phyloP scores from a whole-genome alignment of 2,797 vertebrate species.

The Lemur catta region DNA sequence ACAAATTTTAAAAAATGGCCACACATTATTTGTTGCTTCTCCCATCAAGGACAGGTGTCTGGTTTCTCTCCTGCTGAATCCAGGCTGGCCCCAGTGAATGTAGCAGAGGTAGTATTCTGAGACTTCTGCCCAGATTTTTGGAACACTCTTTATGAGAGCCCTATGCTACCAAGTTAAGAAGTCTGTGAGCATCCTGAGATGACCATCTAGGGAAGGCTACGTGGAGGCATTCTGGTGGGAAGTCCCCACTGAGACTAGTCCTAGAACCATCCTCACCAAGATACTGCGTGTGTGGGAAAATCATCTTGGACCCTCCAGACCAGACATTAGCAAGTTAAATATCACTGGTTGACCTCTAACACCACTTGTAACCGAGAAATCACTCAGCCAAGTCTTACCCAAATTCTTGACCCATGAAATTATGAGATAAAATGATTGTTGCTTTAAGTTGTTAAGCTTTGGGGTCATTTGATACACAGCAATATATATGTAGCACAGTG shows the following conservation, averaged over 20 bases:
- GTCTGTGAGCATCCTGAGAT: not conserved
- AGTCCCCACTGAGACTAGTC: too few relatives aligned
- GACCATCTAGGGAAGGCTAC: not conserved
- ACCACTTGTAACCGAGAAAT: not conserved
- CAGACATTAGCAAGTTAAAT: not conserved
- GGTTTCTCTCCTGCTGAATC: not conserved
- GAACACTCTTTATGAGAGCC: not conserved
- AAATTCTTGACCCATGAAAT: not conserved
- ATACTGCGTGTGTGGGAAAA: not conserved
- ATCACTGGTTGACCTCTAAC: not conserved
- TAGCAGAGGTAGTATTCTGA: not conserved
- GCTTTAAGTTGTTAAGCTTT: not conserved
- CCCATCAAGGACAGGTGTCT: not conserved
- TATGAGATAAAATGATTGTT: not conserved
- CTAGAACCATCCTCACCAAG: not conserved
- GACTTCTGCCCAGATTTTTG: not conserved
- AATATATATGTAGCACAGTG: not conserved
- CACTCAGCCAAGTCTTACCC: not conserved
- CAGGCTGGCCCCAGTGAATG: not conserved
- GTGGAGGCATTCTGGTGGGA: too few relatives aligned
- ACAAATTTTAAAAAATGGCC: not conserved
- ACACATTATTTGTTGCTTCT: not conserved
- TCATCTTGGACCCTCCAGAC: not conserved
- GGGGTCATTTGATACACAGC: not conserved
- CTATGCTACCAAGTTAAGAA: not conserved